phyloP scores from a whole-genome alignment of 2,113 vertebrate genomes.

The Podarcis raffonei region DNA sequence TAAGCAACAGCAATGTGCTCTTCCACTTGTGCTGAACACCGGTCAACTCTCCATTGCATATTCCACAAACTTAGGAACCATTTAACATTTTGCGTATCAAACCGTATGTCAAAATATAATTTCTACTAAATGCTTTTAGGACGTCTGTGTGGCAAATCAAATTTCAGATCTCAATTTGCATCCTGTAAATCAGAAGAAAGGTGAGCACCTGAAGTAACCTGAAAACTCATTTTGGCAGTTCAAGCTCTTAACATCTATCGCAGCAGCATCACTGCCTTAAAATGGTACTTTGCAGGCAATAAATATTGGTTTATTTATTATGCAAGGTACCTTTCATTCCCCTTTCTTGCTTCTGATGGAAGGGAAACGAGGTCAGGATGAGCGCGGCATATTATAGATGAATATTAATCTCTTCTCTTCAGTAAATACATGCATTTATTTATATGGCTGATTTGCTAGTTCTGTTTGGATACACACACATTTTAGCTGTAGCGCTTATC shows the following conservation, averaged over 20 bases:
- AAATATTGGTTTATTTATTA: slow-evolving; percentile 67
- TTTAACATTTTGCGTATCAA: background rate
- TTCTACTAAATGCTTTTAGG: background rate
- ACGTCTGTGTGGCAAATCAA: slow-evolving; percentile 12
- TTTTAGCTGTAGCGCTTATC: slow-evolving; percentile 63
- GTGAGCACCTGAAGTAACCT: slow-evolving; percentile 1
- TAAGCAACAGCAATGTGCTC: background rate
- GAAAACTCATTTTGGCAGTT: slow-evolving; percentile 10
- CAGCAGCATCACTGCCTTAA: slow-evolving; percentile 31
- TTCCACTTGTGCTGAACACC: background rate
- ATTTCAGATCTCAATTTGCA: slow-evolving; percentile 26
- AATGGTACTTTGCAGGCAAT: slow-evolving; percentile 46
- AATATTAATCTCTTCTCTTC: slow-evolving; percentile 73
- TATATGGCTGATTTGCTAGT: slow-evolving; percentile 71
- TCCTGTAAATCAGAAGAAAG: slow-evolving; percentile 8
- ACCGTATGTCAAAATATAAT: background rate
- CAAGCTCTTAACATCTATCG: slow-evolving; percentile 13
- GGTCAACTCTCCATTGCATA: background rate
- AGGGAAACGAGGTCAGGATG: slow-evolving; percentile 60
- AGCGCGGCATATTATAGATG: slow-evolving; percentile 59
- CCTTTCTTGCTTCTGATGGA: slow-evolving; percentile 34
- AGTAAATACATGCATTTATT: slow-evolving; percentile 67
- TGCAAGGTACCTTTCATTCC: slow-evolving; percentile 40
- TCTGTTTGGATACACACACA: slow-evolving; percentile 70
- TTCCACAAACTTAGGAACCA: slow-evolving; percentile 8